phyloP scores from a whole-genome alignment of 2,113 vertebrate genomes.

The Eulemur rufifrons region DNA sequence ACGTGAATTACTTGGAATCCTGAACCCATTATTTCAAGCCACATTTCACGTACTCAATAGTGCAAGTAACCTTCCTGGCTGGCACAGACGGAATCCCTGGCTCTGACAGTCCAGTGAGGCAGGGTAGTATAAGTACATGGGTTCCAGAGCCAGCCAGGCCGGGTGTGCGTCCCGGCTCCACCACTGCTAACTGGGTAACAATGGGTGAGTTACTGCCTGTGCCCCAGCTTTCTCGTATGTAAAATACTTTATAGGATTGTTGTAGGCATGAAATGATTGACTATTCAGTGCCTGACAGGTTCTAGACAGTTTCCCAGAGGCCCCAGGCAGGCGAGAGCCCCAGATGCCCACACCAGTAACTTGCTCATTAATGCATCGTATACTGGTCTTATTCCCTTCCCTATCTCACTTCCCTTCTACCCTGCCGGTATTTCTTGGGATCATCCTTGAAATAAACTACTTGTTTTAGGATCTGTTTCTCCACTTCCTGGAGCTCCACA shows the following conservation, averaged over 20 bases:
- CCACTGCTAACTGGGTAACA: not conserved
- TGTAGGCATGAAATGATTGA: not conserved
- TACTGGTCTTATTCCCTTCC: not conserved
- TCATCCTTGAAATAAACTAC: not conserved
- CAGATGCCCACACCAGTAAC: not conserved
- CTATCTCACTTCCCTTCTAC: not conserved
- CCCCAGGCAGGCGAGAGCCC: not conserved
- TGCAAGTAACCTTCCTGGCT: too few relatives aligned
- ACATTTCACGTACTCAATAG: not conserved
- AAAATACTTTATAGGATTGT: not conserved
- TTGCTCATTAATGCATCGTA: not conserved
- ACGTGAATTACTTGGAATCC: not conserved
- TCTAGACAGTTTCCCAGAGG: not conserved
- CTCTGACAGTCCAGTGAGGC: not conserved
- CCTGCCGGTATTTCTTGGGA: not conserved
- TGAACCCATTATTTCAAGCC: not conserved
- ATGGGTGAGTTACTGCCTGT: not conserved
- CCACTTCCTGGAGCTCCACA: not conserved
- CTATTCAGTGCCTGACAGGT: not conserved
- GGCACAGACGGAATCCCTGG: not conserved
- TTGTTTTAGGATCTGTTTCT: not conserved
- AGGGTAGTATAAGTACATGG: not conserved
- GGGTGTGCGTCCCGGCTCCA: not conserved
- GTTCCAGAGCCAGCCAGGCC: not conserved
- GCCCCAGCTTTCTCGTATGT: not conserved